Percentiles rank a stretch among this genome's conserved stretches.
These are phyloP conservation scores for Parnassius mnemosyne DNA, from an alignment of 2,888 invertebrate species.

Conservation along the genomic window DNA sequence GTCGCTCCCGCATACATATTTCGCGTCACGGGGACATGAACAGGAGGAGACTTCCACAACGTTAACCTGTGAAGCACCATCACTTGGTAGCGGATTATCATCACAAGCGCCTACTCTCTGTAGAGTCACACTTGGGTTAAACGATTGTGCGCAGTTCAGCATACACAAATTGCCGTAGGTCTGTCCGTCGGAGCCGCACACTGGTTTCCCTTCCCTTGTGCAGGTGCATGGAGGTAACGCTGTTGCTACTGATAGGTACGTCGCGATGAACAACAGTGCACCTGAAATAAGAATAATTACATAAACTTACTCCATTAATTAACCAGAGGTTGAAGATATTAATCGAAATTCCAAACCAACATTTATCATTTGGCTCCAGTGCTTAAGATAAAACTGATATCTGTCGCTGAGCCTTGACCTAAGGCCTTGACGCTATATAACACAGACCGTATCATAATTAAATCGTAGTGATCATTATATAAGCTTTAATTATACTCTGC, in stretches of 20 bases:
- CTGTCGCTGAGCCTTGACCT: too few relatives aligned
- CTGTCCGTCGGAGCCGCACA: slow-evolving; percentile 87
- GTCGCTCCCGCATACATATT: slow-evolving; percentile 50
- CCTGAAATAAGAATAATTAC: slow-evolving; percentile 28
- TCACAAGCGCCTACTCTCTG: slow-evolving; percentile 32
- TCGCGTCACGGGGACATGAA: slow-evolving; percentile 12
- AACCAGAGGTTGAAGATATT: too few relatives aligned
- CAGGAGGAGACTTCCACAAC: slow-evolving; percentile 6
- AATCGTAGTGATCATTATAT: too few relatives aligned
- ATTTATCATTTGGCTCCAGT: too few relatives aligned
- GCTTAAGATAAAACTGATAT: too few relatives aligned
- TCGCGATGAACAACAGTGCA: slow-evolving; percentile 38
- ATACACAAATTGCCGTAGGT: slow-evolving; percentile 85
- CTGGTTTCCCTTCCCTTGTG: slow-evolving; percentile 55
- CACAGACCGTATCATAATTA: too few relatives aligned
- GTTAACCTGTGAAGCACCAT: slow-evolving; percentile 1
- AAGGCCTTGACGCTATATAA: too few relatives aligned
- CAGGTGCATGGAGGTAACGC: slow-evolving; percentile 50
- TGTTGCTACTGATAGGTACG: slow-evolving; percentile 33
- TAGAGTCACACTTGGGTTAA: slow-evolving; percentile 28
- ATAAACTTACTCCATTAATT: too few relatives aligned
- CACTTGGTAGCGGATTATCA: slow-evolving; percentile 23
- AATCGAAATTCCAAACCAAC: too few relatives aligned
- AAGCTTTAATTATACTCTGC: too few relatives aligned
- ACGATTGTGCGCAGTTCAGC: slow-evolving; percentile 68